Conservation (phyloP, 2,797 vertebrate genomes). For the Erethizon dorsatum region DNA sequence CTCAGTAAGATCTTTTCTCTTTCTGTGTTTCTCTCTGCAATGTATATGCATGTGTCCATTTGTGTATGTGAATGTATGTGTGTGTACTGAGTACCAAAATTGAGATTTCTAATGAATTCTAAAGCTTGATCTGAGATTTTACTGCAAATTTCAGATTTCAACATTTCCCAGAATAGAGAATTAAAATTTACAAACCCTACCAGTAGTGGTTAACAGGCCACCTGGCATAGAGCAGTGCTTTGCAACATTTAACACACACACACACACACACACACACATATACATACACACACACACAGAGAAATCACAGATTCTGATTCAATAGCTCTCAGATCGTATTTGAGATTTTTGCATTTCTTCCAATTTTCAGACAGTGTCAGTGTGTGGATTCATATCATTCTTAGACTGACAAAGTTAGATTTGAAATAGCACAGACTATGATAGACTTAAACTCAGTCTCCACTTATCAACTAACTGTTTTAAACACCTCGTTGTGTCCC, state of each 20-base stretch:
- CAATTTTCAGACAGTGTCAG: accelerated
- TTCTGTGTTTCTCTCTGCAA: not conserved
- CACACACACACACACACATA: not conserved
- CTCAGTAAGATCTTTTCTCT: not conserved
- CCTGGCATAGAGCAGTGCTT: not conserved
- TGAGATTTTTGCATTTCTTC: not conserved
- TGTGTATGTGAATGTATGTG: not conserved
- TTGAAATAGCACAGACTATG: not conserved
- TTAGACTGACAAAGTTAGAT: not conserved
- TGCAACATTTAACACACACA: not conserved
- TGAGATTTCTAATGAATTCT: not conserved
- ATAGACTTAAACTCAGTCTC: not conserved
- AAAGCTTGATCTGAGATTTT: not conserved
- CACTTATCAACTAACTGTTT: not conserved
- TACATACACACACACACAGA: not conserved
- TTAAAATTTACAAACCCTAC: not conserved
- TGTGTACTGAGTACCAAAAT: not conserved
- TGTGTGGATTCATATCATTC: accelerated
- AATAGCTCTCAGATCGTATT: not conserved
- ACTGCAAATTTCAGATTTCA: not conserved
- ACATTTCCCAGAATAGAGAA: not conserved
- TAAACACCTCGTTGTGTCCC: not conserved
- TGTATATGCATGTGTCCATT: not conserved
- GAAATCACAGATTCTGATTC: not conserved
- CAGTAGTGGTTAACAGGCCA: not conserved